Evolutionary conservation across 92 coral and sea anemone species (phyloP).

Genomic region (Phenganax marumi): DNA sequence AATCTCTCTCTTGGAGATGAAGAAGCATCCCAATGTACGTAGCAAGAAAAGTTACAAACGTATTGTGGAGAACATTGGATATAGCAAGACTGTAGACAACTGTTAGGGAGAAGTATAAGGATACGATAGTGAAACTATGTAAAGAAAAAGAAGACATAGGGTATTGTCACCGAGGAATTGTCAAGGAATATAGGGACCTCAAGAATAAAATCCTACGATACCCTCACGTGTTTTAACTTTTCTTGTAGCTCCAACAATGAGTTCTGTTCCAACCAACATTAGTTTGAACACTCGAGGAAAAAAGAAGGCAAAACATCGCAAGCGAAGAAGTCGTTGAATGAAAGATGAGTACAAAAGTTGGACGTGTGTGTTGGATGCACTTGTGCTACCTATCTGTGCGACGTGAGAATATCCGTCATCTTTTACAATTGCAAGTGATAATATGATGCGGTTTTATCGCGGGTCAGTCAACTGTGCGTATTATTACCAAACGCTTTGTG

Average conservation of each 20-base stretch:
- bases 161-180: neutral
- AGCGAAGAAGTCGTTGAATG: conserved; percentile 22
- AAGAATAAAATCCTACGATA: neutral
- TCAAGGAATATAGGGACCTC: neutral
- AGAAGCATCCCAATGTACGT: conserved; percentile 80
- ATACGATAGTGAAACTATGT: no score
- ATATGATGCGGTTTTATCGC: neutral
- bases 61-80: no score
- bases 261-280: conserved; percentile 14
- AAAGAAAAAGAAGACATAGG: no score
- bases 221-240: neutral
- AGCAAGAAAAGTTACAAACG: no score
- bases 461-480: neutral
- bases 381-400: neutral
- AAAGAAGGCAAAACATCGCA: conserved; percentile 30
- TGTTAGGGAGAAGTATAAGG: no score
- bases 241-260: conserved; percentile 21
- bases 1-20: conserved; percentile 96
- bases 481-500: neutral
- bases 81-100: no score
- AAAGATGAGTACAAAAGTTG: neutral
- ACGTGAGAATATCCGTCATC: neutral
- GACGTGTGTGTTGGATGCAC: conserved; percentile 3
- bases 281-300: conserved; percentile 14
- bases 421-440: neutral